phyloP scores from a whole-genome alignment of 2,113 vertebrate genomes.

The Psittacara wagleri region DNA sequence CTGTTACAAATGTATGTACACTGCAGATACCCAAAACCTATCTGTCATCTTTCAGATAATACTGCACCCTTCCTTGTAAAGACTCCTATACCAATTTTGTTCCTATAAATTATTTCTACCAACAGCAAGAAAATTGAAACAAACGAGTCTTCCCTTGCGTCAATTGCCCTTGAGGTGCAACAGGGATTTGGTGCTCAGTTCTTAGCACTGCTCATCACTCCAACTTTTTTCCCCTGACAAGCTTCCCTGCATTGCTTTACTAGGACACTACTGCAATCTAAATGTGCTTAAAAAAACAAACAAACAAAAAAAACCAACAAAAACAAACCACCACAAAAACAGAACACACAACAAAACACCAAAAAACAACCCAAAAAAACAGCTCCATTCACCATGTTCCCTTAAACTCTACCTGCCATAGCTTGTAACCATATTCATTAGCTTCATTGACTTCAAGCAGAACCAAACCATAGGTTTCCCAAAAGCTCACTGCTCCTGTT shows the following conservation, averaged over 20 bases:
- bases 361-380: too few species aligned
- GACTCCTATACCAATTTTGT: background rate
- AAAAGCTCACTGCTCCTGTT: background rate
- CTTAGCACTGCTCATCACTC: background rate
- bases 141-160: background rate
- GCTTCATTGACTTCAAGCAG: background rate
- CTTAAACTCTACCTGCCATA: rapidly evolving
- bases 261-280: background rate
- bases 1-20: background rate
- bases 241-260: background rate
- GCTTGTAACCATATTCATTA: background rate
- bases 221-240: background rate
- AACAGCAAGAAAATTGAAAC: background rate
- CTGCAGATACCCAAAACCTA: background rate
- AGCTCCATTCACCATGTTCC: background rate
- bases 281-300: background rate
- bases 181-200: background rate
- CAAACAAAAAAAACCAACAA: too few species aligned
- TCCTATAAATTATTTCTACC: background rate
- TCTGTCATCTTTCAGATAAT: background rate
- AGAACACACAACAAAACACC: background rate
- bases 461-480: background rate
- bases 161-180: rapidly evolving
- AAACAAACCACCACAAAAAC: background rate
- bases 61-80: too few species aligned